A percentile compares a stretch with the other conserved stretches of the same genome.
phyloP scores from a whole-genome alignment of 2,888 invertebrate species.

The Caenorhabditis sp. region DNA sequence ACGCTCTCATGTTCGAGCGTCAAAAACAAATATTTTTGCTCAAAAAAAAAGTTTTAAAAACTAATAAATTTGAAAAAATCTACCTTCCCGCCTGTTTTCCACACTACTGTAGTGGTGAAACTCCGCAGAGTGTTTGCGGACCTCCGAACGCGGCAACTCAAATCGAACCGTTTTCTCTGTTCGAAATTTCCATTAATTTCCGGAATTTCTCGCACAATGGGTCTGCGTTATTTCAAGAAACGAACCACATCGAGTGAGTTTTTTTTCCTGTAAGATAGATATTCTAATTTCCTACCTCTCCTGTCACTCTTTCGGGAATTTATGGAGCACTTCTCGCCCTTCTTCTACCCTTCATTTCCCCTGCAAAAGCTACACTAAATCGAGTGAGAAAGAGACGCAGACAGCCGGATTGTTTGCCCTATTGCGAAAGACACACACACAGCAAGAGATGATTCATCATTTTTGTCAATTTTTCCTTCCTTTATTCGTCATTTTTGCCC shows the following conservation, averaged over 20 bases:
- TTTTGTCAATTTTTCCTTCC: conserved; percentile 5
- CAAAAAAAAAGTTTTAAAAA: background rate
- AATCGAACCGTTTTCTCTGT: background rate
- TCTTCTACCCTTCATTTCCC: background rate
- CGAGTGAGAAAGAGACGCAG: conserved; percentile 27
- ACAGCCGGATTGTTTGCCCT: conserved; percentile 45
- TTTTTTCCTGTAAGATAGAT: background rate
- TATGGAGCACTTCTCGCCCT: background rate
- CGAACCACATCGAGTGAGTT: conserved; percentile 2
- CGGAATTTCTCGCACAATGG: conserved; percentile 1
- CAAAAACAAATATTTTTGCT: conserved; percentile 20
- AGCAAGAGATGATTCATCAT: conserved; percentile 41
- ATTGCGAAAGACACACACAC: conserved; percentile 51
- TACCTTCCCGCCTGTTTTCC: background rate
- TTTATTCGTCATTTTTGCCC: conserved; percentile 16
- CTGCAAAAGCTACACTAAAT: background rate
- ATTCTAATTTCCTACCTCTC: background rate
- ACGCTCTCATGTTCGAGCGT: no score
- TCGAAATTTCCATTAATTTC: background rate
- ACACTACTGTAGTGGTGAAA: conserved; percentile 2
- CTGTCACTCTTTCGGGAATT: background rate
- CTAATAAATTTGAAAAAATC: background rate
- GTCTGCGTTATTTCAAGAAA: conserved; percentile 11
- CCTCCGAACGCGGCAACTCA: background rate
- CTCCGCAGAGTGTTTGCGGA: conserved; percentile 20